Base-by-base conservation (phyloP, 1,140 invertebrate species). In the Marisa cornuarietis region DNA sequence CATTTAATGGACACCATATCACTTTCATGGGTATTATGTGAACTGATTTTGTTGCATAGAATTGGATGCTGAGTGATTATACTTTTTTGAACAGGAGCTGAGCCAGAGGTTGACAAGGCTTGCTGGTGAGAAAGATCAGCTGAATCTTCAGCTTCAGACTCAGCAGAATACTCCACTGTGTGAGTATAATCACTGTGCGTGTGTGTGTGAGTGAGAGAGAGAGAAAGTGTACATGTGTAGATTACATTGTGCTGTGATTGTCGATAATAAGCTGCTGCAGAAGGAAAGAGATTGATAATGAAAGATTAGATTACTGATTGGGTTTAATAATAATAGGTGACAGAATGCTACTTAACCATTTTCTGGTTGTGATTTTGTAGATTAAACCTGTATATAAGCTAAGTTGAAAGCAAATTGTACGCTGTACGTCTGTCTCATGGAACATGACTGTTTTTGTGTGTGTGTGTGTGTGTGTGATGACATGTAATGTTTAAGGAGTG, bases 111-210 rank as follows among this genome's bases (percentile, higher is more conserved):
- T 87, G 71, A 49, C 80, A n/a, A 63, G 76, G n/a, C 75, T 88
- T 72, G 84, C 85, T 31, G 76, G 86, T 61, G 86, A 89, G 51
- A 88, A 85, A 79, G 86, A 90, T 71, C 79, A 84, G 9, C 69
- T 89, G 18, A 86, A 87, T 71, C 78, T 86, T 31, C 83, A 87
- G 79, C 83, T 88, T 31, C 87, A 89, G 76, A 90, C 88, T n/a
- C 80, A 80, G 76, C 87, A 89, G 71, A 86, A 78, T 72, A 88
- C 87, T 18, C 89, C 89, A 11, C 78, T 88, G 68, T 87, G 89
- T 90, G 84, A 89, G 88, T 42, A 42, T 42, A 42, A 42, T 42
- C 6, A 6, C 31, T 42, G 6, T 42, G 31, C 6, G 6, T 18
- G 42, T 31, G 49, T 8, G 61, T n/a, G n/a, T n/a, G n/a, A n/a